Conservation (phyloP, 2,888 invertebrate species). For the Lasioglossum marginatum region DNA sequence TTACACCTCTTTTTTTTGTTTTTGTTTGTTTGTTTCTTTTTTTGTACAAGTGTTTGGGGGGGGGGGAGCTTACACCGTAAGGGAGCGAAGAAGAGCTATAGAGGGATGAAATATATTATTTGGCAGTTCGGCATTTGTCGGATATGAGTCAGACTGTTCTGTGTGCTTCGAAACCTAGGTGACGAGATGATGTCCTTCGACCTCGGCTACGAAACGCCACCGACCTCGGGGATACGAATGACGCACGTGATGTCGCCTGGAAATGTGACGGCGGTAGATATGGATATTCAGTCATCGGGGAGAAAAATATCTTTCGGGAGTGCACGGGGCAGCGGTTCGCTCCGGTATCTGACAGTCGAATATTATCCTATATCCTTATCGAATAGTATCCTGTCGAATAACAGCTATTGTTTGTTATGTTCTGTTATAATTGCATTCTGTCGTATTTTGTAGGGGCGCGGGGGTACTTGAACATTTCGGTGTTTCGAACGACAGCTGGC, state of each 20-base stretch:
- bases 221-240: constrained; percentile 28
- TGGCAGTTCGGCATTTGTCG: constrained; percentile 74
- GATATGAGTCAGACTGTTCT: constrained; percentile 73
- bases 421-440: neutral
- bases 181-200: constrained; percentile 19
- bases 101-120: constrained; percentile 65
- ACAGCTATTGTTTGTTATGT: neutral
- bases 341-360: neutral
- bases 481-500: too few species aligned
- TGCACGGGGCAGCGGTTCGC: neutral
- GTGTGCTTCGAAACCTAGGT: constrained; percentile 60
- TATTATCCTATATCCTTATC: too few species aligned
- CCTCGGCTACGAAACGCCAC: constrained; percentile 30
- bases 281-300: constrained; percentile 25
- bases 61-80: constrained; percentile 56
- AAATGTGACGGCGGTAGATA: constrained; percentile 58
- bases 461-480: neutral
- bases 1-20: constrained; percentile 32
- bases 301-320: constrained; percentile 60
- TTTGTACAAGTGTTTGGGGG: constrained; percentile 66
- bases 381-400: neutral
- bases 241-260: constrained; percentile 33
- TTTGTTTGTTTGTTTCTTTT: constrained; percentile 31
- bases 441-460: neutral
- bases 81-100: constrained; percentile 60